Conservation (phyloP, 2,888 invertebrate genomes). For the Caenorhabditis angaria region DNA sequence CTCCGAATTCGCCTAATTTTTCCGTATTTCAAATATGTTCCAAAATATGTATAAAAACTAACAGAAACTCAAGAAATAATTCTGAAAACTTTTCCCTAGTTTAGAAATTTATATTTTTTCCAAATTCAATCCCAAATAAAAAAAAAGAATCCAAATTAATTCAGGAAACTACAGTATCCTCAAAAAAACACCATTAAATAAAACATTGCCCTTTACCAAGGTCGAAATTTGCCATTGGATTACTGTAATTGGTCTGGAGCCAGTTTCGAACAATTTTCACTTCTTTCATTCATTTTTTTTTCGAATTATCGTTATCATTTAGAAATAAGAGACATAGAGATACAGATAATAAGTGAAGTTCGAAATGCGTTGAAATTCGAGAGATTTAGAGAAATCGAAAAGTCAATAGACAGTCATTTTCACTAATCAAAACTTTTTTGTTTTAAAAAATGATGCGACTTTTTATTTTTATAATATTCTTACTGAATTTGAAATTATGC, state of each 20-base stretch:
- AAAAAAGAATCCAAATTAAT: background rate
- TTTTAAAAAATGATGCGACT: background rate
- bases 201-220: background rate
- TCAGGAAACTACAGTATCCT: background rate
- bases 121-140: too few relatives aligned
- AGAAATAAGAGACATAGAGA: background rate
- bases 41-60: too few relatives aligned
- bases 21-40: too few relatives aligned
- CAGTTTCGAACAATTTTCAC: background rate
- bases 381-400: background rate
- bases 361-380: background rate
- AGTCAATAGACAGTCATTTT: background rate
- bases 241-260: constrained; percentile 4
- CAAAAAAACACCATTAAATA: background rate
- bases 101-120: too few relatives aligned
- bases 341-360: too few relatives aligned
- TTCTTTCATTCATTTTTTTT: background rate
- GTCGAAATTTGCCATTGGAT: background rate
- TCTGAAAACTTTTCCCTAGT: too few relatives aligned
- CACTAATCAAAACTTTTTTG: background rate
- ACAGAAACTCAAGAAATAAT: too few relatives aligned
- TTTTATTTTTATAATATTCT: background rate
- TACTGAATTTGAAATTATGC: background rate
- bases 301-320: background rate
- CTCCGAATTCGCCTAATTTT: too few relatives aligned